Evolutionary conservation across 2,113 vertebrate species (phyloP).

Genomic region (Sakesphorus luctuosus): DNA sequence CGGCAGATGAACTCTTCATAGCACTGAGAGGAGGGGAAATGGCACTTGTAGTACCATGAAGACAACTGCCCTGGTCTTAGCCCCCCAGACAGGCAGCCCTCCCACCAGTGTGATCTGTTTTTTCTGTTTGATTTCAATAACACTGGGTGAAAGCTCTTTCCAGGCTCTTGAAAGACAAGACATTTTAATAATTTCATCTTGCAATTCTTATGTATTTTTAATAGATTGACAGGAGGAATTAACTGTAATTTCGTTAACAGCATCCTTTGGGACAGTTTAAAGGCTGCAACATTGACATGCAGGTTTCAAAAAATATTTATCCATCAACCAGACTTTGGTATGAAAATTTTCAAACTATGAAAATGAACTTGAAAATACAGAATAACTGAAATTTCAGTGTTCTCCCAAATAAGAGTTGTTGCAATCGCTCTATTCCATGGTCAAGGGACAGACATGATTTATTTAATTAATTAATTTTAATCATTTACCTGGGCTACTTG

Average conservation of each 20-base stretch:
- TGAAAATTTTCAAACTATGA: neutral
- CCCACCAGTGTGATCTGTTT: neutral
- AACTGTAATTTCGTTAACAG: neutral
- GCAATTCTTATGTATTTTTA: neutral
- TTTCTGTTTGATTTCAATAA: neutral
- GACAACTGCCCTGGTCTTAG: neutral
- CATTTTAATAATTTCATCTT: neutral
- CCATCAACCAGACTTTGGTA: neutral
- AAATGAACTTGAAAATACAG: neutral
- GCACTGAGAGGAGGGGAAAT: slow-evolving; percentile 25
- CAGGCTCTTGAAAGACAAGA: neutral
- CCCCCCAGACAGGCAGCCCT: neutral
- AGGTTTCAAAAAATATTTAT: neutral
- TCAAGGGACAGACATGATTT: neutral
- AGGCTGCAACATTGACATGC: neutral
- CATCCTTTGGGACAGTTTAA: neutral
- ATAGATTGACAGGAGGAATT: neutral
- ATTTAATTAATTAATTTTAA: neutral
- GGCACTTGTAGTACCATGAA: neutral
- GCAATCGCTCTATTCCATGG: neutral
- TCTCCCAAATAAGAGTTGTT: neutral
- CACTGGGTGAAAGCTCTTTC: neutral
- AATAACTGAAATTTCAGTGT: neutral
- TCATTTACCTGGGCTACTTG: slow-evolving; percentile 77
- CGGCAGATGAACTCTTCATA: slow-evolving; percentile 82